Conservation (phyloP, 2,113 vertebrate species). For the Pseudonaja textilis region DNA sequence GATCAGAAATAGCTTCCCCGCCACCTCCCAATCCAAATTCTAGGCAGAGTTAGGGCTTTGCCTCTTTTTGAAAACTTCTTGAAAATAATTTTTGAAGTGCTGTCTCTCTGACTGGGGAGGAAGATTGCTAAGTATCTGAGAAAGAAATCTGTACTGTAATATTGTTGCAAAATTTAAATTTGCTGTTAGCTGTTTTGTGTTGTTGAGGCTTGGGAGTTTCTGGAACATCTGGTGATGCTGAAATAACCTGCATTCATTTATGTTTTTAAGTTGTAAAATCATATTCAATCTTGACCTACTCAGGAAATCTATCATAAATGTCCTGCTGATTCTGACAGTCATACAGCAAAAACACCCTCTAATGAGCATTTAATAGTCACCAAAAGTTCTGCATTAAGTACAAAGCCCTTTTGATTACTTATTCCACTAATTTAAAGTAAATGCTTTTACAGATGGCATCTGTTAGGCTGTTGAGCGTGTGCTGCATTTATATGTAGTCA, state of each 20-base stretch:
- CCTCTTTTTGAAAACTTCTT: not conserved
- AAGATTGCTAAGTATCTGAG: constrained; percentile 51
- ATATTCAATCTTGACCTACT: constrained; percentile 84
- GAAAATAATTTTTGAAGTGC: not conserved
- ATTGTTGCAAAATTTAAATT: constrained; percentile 68
- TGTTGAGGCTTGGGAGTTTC: constrained; percentile 65
- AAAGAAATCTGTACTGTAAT: constrained; percentile 60
- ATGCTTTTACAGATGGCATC: constrained; percentile 88
- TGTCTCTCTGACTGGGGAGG: constrained; percentile 25
- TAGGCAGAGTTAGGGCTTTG: not conserved
- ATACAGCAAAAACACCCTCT: constrained; percentile 83
- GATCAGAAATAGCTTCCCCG: not conserved
- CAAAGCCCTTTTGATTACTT: constrained; percentile 88
- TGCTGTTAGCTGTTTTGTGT: constrained; percentile 66
- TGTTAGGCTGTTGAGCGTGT: constrained; percentile 78
- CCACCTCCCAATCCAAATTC: not conserved
- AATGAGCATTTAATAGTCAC: constrained; percentile 87
- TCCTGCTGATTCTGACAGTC: constrained; percentile 85
- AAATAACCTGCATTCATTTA: constrained; percentile 83
- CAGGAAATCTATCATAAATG: constrained; percentile 85
- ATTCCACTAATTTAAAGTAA: constrained; percentile 88
- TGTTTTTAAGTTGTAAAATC: constrained; percentile 83
- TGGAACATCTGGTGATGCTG: constrained; percentile 81
- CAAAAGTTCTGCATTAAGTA: constrained; percentile 87
- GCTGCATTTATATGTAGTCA: constrained; percentile 76